Evolutionary conservation across 2,797 vertebrate species (phyloP).

Genomic region (Megalops cyprinoides): DNA sequence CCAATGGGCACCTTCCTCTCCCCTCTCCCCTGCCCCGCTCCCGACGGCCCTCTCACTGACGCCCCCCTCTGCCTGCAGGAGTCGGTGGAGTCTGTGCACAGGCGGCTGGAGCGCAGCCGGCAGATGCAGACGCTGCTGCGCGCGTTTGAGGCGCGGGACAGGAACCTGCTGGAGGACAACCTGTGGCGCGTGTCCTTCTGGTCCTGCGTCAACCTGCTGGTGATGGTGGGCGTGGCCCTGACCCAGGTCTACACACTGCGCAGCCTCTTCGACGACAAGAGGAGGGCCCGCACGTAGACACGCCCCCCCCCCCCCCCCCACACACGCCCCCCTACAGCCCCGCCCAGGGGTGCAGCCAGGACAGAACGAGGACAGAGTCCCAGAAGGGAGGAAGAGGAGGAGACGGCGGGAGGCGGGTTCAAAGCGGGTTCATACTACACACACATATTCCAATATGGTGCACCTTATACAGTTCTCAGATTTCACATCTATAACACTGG

Average conservation of each 20-base stretch:
- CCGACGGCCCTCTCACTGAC: no score
- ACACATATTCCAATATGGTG: no score
- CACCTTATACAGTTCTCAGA: no score
- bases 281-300: slow-evolving; percentile 65
- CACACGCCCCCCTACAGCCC: background rate
- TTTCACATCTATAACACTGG: no score
- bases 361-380: no score
- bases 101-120: slow-evolving; percentile 74
- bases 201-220: slow-evolving; percentile 78
- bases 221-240: slow-evolving; percentile 76
- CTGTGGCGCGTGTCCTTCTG: slow-evolving; percentile 86
- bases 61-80: no score
- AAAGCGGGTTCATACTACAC: no score
- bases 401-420: no score
- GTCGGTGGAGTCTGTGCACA: slow-evolving; percentile 73
- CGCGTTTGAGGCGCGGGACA: slow-evolving; percentile 82
- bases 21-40: no score
- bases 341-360: no score
- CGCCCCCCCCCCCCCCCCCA: background rate
- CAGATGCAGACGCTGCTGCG: slow-evolving; percentile 75
- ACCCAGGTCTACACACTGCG: slow-evolving; percentile 81
- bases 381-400: no score
- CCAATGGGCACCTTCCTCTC: no score
- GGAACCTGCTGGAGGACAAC: slow-evolving; percentile 86
- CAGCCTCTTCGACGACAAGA: slow-evolving; percentile 77